Evolutionary conservation across 1,140 invertebrate genomes (phyloP), one percentile per base, ranked within the genome.

Genomic region (Solenopsis fugax): DNA sequence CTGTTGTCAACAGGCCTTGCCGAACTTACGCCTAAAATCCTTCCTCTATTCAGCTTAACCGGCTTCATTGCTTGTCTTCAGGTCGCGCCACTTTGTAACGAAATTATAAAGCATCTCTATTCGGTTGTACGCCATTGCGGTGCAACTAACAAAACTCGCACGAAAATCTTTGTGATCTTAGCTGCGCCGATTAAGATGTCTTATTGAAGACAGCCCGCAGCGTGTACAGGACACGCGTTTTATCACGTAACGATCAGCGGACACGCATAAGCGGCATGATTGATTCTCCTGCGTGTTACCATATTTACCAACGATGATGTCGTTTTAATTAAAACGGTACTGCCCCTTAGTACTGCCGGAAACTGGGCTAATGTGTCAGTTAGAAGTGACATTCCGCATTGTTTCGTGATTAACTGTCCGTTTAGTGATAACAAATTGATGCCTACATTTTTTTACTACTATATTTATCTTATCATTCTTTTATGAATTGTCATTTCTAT

Each of bases 1-100:
- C 94, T 86, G 93, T 94, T 94, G 94, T 95, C 94, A 94, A 93
- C 94, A 93, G 85, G 88, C 90, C 76, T 89, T 84, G 75, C 76
- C 67, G 64, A 80, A 87, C 85, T 89, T 90, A 73, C 76, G 41
- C 81, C 82, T 77, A 90, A 75, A 91, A 89, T 90, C 73, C 78
- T 65, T 65, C 65, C 52, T 65, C 77, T 73, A 84, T 78, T 71
- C 24, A 58, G 48, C 10, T 5, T 24, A 48, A 18, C 29, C 41
- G 69, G 24, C 71, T 69, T 73, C 24, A 41, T 85, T 34, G 60
- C 52, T 52, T 56, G 69, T 65, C 69, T 76, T 69, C 60, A 18
- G 50, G n/a, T 69, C 71, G 48, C 72, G 41, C 54, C 41, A 24
- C 54, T 60, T 73, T 75, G 24, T 73, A 75, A 60, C 18, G 13